Evolutionary conservation across 2,797 vertebrate genomes (phyloP).

Genomic region (Ficedula albicollis): DNA sequence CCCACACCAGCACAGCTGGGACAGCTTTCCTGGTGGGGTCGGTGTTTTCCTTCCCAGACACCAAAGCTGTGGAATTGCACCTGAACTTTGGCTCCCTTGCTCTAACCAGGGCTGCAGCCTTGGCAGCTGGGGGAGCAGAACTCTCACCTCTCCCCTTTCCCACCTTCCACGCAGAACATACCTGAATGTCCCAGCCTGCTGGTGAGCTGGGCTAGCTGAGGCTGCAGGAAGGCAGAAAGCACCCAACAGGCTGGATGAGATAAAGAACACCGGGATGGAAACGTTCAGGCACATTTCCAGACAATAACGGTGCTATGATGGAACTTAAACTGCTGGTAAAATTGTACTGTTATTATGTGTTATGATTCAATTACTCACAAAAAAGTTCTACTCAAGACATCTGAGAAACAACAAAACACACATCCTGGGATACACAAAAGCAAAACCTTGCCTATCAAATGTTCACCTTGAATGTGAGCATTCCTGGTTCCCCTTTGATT

Average conservation of each 20-base stretch:
- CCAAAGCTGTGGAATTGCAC: neutral
- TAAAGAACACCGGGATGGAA: neutral
- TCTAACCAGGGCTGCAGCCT: rapidly evolving
- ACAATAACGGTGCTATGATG: rapidly evolving
- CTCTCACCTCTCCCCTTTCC: neutral
- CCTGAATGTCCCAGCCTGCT: rapidly evolving
- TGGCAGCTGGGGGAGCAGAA: neutral
- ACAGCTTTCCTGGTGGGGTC: neutral
- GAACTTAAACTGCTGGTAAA: neutral
- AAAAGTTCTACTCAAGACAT: neutral
- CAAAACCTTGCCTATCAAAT: rapidly evolving
- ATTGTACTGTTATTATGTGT: neutral
- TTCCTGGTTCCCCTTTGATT: no score
- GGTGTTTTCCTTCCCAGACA: neutral
- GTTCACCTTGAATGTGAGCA: rapidly evolving
- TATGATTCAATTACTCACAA: neutral
- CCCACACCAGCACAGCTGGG: neutral
- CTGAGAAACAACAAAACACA: neutral
- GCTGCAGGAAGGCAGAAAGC: neutral
- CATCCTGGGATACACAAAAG: neutral
- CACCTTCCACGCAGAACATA: rapidly evolving
- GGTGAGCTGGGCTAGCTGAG: rapidly evolving
- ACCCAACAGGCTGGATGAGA: rapidly evolving
- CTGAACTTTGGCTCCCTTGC: neutral
- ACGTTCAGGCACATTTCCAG: neutral